Evolutionary conservation across 2,113 vertebrate genomes (phyloP).

Genomic region (Otocyon megalotis): DNA sequence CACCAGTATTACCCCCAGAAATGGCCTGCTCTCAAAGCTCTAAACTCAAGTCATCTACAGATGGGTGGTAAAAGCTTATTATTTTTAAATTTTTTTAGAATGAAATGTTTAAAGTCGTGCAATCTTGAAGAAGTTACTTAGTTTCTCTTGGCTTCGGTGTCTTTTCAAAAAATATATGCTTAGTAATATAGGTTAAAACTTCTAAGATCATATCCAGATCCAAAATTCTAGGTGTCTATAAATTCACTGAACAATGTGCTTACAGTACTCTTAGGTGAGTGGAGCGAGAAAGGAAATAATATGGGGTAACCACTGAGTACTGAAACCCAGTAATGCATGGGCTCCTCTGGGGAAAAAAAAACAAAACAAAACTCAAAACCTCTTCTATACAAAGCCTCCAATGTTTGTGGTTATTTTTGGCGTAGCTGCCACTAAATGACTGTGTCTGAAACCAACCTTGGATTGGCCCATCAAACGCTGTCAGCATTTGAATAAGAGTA

Average conservation of each 20-base stretch:
- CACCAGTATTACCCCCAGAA: conserved; percentile 72
- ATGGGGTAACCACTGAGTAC: background rate
- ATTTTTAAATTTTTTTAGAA: background rate
- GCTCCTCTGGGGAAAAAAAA: background rate
- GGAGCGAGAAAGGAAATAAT: background rate
- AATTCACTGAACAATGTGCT: background rate
- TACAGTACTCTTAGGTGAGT: background rate
- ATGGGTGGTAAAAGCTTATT: conserved; percentile 72
- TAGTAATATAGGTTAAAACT: background rate
- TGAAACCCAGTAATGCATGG: background rate
- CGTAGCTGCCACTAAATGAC: background rate
- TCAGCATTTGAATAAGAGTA: background rate
- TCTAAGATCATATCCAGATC: background rate
- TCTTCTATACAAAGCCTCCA: background rate
- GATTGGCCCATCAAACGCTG: background rate
- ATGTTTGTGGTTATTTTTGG: background rate
- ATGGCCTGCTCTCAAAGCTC: conserved; percentile 54
- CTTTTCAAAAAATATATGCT: conserved; percentile 24
- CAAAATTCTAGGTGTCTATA: background rate
- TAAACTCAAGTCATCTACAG: conserved; percentile 65
- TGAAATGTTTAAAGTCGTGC: background rate
- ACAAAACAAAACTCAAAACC: no score
- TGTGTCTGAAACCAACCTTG: background rate
- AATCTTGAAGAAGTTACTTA: background rate
- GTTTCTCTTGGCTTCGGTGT: background rate